Base-by-base conservation (phyloP, 1,140 invertebrate species). In the Portunus trituberculatus region DNA sequence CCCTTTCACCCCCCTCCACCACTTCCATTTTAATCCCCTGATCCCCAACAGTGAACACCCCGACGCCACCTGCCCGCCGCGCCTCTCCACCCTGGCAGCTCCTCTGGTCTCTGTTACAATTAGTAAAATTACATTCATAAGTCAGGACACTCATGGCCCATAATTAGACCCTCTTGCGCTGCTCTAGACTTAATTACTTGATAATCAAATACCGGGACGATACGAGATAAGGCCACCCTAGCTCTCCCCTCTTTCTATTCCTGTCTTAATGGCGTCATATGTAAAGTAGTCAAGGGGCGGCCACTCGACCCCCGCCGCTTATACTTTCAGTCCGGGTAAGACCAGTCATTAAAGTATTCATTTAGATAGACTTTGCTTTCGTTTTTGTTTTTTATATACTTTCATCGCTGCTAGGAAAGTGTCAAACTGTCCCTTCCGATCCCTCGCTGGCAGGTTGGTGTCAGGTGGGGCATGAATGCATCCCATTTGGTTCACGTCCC, bases 131-230 rank as follows among this genome's bases (percentile, higher is more conserved):
- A 76, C 67, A 76, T 76, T 76, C 67, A 76, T 76, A 76, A 76
- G 67, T 76, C 67, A 76, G 67, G 67, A n/a, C 67, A 76, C 67
- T 76, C 67, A 76, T 76, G 25, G 67, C 20, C 67, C 67, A 76
- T 76, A 76, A 76, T 76, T 76, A 76, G 67, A n/a, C 67, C n/a
- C 67, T 76, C 67, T 76, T 76, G 67, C 67, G 67, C 67, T 76
- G 67, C 67, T 76, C 67, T n/a, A n/a, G 67, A 76, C 67, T 76
- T 76, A 76, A 76, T 76, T 76, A 76, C 67, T 76, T 76, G 67
- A 76, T 76, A 76, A 76, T 76, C 67, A 76, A 76, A 76, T 76
- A 76, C 67, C n/a, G 67, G 67, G 20, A n/a, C 67, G 67, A 76
- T n/a, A n/a, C 20, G 67, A 76, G 67, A 76, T 76, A 76, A 76